A percentile compares a stretch with the other conserved stretches of the same genome.
These are phyloP conservation scores for Tenualosa thibaudeaui DNA, from an alignment of 2,797 vertebrate genomes.

Conservation along the genomic window DNA sequence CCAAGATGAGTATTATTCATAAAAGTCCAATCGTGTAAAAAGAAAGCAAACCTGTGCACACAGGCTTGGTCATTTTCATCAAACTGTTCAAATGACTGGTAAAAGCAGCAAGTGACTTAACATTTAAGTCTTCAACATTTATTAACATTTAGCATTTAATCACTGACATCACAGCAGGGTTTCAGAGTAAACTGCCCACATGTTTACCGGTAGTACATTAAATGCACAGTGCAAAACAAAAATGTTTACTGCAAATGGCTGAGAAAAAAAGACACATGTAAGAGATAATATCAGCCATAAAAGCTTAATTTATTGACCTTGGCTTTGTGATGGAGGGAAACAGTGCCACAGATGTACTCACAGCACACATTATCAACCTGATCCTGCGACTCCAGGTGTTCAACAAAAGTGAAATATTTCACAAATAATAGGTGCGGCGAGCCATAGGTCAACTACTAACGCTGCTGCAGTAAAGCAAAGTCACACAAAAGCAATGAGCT, in stretches of 20 bases:
- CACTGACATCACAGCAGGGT: not conserved
- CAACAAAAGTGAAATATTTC: slow-evolving; percentile 2
- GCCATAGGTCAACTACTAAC: not conserved
- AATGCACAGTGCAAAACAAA: not conserved
- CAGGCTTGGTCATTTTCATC: not conserved
- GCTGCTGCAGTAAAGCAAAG: slow-evolving; percentile 23
- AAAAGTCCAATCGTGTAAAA: not conserved
- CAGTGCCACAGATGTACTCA: slow-evolving; percentile 32
- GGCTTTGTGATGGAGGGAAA: slow-evolving; percentile 13
- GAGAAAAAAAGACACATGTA: not conserved
- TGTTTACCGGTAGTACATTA: not conserved
- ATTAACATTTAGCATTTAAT: slow-evolving; percentile 2
- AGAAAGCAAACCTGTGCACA: not conserved
- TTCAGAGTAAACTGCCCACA: not conserved
- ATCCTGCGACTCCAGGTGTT: not conserved
- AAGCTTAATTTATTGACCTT: slow-evolving; percentile 47
- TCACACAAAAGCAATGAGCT: slow-evolving; percentile 30
- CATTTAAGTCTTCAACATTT: too few relatives aligned
- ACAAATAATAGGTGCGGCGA: slow-evolving; percentile 15
- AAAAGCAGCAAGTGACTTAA: not conserved
- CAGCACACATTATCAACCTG: slow-evolving; percentile 42
- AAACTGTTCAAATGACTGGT: not conserved
- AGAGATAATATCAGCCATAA: slow-evolving; percentile 41
- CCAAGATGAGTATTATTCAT: not conserved
- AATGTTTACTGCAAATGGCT: not conserved